Evolutionary conservation across 2,888 invertebrate genomes (phyloP), one percentile per base, ranked within the genome.

Genomic region (Ophion slaviceki): DNA sequence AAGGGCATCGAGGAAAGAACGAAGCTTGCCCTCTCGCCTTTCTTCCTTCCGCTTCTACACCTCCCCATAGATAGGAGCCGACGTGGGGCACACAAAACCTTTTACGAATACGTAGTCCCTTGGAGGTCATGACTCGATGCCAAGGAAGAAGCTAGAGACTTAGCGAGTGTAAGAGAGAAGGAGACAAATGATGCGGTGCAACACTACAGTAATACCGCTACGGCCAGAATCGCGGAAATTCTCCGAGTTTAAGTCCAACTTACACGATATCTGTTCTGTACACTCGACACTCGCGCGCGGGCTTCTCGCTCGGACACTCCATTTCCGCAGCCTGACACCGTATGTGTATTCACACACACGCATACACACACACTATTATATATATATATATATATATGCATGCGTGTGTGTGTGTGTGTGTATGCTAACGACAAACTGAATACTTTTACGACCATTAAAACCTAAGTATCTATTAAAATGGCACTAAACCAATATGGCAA

Each of bases 261-360:
- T 93, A 93, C 93, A 93, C 92, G 93, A 93, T 93, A 93, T 93
- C 93, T 93, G 89, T 89, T 79, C 90, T 87, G 92, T 91, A 92
- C 93, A 92, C 92, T 92, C 90, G 84, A 64, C 80, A 79, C 80
- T 75, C 82, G 77, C 61, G 84, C 70, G 5, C 53, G 17, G 80
- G 84, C 68, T 68, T 80, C 70, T 47, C 57, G 45, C 53, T 89
- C 89, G 87, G 89, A 87, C 88, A 91, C 90, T 91, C 91, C 89
- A 91, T 92, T 92, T 91, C 74, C 88, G 87, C 88, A 85, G 87
- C 32, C 32, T 32, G 81, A 87, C 87, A 89, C 53, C 53, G 17
- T 17, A 90, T 92, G 90, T 89, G 88, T 88, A 45, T 77, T 47
- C 80, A 64, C 45, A 14, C 14, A 17, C 53, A 10, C 47, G 8